These are phyloP conservation scores for Phyllostomus discolor DNA, from an alignment of 2,113 vertebrate species.

Conservation along the genomic window DNA sequence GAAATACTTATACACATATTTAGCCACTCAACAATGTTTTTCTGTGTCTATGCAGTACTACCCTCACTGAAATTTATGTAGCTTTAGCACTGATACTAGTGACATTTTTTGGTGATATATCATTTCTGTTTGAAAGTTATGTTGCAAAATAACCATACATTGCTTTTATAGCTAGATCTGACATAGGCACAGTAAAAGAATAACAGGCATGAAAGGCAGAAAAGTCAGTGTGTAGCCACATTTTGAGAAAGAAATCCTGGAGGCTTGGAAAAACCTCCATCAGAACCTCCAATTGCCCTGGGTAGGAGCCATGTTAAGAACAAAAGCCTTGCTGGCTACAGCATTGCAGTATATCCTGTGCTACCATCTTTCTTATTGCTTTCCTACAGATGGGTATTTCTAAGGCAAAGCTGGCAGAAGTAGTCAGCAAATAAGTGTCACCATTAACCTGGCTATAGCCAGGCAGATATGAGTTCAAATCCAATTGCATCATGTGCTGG, in stretches of 20 bases:
- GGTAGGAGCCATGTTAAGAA: neutral
- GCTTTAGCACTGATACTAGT: neutral
- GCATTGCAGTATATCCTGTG: neutral
- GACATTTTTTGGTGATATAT: neutral
- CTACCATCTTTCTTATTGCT: neutral
- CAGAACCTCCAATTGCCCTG: neutral
- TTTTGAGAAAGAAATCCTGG: neutral
- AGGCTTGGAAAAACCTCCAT: neutral
- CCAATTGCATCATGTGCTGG: neutral
- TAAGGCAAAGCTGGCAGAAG: neutral
- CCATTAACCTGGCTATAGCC: neutral
- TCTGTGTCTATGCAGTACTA: neutral
- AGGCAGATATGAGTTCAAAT: neutral
- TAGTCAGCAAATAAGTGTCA: neutral
- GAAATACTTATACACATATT: neutral
- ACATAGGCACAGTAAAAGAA: neutral
- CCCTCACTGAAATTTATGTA: neutral
- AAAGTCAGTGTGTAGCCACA: neutral
- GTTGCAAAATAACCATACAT: neutral
- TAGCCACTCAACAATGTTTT: neutral
- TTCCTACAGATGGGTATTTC: neutral
- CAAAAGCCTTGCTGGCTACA: neutral
- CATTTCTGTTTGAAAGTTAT: neutral
- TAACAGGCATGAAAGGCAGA: neutral
- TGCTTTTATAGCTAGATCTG: neutral